phyloP scores from a whole-genome alignment of 2,113 vertebrate species.

The human region GRCh38 chr6:18083501-18084000 shows the following conservation, averaged over 20 bases:
- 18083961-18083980: background rate
- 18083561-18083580: too few relatives aligned
- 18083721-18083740: too few relatives aligned
- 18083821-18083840: background rate
- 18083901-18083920: background rate
- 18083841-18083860: background rate
- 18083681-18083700: too few relatives aligned
- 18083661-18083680: too few relatives aligned
- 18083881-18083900: background rate
- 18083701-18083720: too few relatives aligned
- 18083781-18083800: background rate
- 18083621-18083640: too few relatives aligned
- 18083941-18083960: background rate
- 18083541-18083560: too few relatives aligned
- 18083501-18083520: too few relatives aligned
- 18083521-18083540: too few relatives aligned
- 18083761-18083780: background rate
- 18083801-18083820: background rate
- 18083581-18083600: too few relatives aligned
- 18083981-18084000: background rate
- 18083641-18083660: too few relatives aligned
- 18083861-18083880: background rate
- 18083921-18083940: background rate
- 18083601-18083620: too few relatives aligned
- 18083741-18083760: background rate